Percentiles rank a stretch among this genome's conserved stretches.
These are phyloP conservation scores for Oryzaephilus surinamensis DNA, from an alignment of 1,140 invertebrate genomes.

Conservation along the genomic window DNA sequence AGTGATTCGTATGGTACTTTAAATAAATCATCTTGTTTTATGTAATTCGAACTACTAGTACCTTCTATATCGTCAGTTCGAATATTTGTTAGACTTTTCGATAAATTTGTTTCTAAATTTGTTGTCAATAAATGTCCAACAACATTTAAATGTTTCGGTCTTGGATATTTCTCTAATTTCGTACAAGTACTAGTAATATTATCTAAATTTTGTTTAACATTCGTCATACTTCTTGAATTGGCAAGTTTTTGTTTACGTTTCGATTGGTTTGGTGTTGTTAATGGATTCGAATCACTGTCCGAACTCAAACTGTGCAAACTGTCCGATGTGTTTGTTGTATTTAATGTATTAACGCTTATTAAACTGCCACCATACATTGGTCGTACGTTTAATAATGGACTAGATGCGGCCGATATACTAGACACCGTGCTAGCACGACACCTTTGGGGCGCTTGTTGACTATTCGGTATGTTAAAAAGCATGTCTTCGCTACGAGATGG, in stretches of 20 bases:
- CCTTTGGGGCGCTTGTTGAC: constrained; percentile 22
- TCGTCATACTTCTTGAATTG: constrained; percentile 32
- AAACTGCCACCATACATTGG: constrained; percentile 50
- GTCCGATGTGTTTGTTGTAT: constrained; percentile 45
- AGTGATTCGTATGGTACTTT: constrained; percentile 18
- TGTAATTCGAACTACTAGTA: constrained; percentile 17
- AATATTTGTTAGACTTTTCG: constrained; percentile 47
- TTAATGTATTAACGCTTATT: constrained; percentile 41
- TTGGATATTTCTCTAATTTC: constrained; percentile 35
- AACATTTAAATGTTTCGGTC: constrained; percentile 24
- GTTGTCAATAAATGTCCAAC: constrained; percentile 30
- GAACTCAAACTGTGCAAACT: constrained; percentile 51
- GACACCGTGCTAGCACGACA: constrained; percentile 42
- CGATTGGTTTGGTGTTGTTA: neutral
- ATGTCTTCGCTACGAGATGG: constrained; percentile 70
- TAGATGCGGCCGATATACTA: constrained; percentile 52
- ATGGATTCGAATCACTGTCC: constrained; percentile 41
- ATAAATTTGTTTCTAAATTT: constrained; percentile 36
- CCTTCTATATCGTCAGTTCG: constrained; percentile 32
- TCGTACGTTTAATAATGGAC: constrained; percentile 51
- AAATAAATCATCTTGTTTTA: constrained; percentile 15
- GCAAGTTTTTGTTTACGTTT: constrained; percentile 22
- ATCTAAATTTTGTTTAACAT: constrained; percentile 34
- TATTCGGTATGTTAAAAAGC: constrained; percentile 44
- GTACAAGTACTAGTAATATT: constrained; percentile 40